phyloP scores from a whole-genome alignment of 2,113 vertebrate genomes.

The Telmatochromis sp. region DNA sequence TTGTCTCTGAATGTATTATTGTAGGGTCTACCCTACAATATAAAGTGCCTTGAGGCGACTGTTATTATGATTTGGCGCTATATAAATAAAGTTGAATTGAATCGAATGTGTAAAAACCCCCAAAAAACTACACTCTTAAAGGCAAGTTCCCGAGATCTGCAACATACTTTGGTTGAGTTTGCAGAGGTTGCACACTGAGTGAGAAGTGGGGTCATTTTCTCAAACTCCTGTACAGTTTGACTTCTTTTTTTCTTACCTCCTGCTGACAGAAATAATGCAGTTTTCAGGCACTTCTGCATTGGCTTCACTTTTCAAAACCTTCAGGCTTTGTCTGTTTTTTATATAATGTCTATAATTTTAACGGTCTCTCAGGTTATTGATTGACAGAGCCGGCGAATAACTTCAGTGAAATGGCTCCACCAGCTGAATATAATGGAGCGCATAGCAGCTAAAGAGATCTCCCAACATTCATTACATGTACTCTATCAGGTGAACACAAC shows the following conservation, averaged over 20 bases:
- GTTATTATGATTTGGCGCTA: neutral
- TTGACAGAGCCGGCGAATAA: neutral
- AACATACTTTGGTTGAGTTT: neutral
- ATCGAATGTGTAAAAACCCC: accelerated
- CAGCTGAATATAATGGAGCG: neutral
- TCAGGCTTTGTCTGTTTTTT: neutral
- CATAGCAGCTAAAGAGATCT: neutral
- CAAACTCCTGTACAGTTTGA: neutral
- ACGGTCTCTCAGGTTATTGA: neutral
- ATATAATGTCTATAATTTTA: neutral
- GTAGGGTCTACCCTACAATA: neutral
- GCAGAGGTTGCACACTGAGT: neutral
- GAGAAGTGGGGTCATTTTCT: neutral
- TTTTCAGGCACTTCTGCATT: neutral
- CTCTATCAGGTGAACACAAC: neutral
- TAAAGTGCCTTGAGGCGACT: neutral
- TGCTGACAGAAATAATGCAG: neutral
- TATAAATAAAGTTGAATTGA: neutral
- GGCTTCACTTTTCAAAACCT: neutral
- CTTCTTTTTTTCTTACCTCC: neutral
- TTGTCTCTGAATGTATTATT: neutral
- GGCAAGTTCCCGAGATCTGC: accelerated
- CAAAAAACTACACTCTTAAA: neutral
- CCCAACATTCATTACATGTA: neutral
- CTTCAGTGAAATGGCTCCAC: neutral